These are phyloP conservation scores for Umimayanthus chanpuru DNA, from an alignment of 92 coral and sea anemone genomes.

Conservation along the genomic window DNA sequence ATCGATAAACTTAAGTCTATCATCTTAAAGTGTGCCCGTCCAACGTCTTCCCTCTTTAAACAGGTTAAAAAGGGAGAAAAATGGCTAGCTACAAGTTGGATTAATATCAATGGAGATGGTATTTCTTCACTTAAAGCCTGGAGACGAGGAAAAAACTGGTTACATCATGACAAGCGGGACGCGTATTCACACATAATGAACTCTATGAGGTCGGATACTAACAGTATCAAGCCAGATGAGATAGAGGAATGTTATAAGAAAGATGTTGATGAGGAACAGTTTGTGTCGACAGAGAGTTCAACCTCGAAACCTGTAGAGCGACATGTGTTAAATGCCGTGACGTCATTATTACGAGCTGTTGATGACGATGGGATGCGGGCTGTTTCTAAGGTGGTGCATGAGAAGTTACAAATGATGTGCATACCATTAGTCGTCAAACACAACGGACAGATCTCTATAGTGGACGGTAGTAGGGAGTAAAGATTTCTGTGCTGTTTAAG, in stretches of 20 bases:
- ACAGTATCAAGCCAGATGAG: slow-evolving; percentile 38
- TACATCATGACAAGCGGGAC: slow-evolving; percentile 49
- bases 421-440: slow-evolving; percentile 76
- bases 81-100: slow-evolving; percentile 83
- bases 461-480: slow-evolving; percentile 82
- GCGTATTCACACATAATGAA: slow-evolving; percentile 46
- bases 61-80: slow-evolving; percentile 71
- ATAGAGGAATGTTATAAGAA: slow-evolving; percentile 72
- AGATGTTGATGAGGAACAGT: slow-evolving; percentile 60
- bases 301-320: slow-evolving; percentile 65
- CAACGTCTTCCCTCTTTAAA: neutral
- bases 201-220: slow-evolving; percentile 46
- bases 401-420: slow-evolving; percentile 83
- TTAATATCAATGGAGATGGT: slow-evolving; percentile 82
- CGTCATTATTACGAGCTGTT: slow-evolving; percentile 60
- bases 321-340: slow-evolving; percentile 79
- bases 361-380: slow-evolving; percentile 64
- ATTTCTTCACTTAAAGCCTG: slow-evolving; percentile 68
- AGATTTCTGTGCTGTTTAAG: neutral
- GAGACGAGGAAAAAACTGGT: slow-evolving; percentile 71
- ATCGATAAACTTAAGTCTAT: too few relatives aligned
- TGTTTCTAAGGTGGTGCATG: slow-evolving; percentile 78
- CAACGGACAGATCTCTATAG: slow-evolving; percentile 75
- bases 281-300: slow-evolving; percentile 41
- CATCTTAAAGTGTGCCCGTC: neutral